Evolutionary conservation across 2,113 vertebrate genomes (phyloP).

Genomic region (Sialia sialis): DNA sequence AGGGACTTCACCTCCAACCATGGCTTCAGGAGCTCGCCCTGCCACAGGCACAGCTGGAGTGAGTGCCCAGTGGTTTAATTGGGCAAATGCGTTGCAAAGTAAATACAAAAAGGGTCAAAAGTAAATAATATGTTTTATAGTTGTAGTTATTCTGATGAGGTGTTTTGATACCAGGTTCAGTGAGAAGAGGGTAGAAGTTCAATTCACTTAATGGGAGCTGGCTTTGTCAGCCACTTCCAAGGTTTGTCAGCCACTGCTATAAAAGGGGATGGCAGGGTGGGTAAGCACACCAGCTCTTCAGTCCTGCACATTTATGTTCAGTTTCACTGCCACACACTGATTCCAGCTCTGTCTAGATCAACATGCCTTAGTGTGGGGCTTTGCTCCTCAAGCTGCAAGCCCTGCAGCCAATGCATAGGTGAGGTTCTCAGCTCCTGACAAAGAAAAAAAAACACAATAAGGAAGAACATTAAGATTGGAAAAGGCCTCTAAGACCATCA

Average conservation of each 20-base stretch:
- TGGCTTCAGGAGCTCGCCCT: accelerated
- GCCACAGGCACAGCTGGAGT: accelerated
- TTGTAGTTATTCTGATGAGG: background rate
- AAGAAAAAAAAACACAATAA: background rate
- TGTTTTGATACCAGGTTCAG: background rate
- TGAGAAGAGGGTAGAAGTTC: background rate
- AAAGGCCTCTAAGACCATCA: background rate
- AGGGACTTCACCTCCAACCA: background rate
- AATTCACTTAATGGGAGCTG: background rate
- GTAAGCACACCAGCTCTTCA: background rate
- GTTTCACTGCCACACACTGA: background rate
- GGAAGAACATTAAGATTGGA: background rate
- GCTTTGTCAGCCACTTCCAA: too few relatives aligned
- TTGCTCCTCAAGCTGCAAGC: background rate
- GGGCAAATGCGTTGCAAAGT: background rate
- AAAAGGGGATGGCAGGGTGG: background rate
- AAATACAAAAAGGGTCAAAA: background rate
- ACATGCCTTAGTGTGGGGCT: background rate
- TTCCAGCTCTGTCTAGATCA: background rate
- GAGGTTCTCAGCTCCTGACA: background rate
- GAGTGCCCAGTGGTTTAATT: background rate
- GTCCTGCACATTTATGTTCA: background rate
- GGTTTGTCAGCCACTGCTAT: background rate
- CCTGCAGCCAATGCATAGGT: background rate
- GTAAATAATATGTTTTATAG: background rate